These are phyloP conservation scores for Macrotis lagotis DNA, from an alignment of 2,113 vertebrate genomes.

Conservation along the genomic window DNA sequence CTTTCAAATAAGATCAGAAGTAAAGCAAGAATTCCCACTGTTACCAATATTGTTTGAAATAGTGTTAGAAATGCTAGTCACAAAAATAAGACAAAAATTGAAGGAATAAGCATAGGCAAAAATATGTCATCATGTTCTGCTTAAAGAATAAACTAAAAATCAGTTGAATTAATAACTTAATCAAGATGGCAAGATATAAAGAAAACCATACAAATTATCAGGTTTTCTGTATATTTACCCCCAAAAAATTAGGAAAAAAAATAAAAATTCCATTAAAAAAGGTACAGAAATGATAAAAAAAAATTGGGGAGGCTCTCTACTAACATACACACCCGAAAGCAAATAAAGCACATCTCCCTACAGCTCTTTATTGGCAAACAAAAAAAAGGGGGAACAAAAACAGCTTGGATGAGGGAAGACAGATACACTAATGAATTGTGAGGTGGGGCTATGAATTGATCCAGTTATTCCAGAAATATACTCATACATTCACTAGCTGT, in stretches of 20 bases:
- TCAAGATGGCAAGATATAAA: not conserved
- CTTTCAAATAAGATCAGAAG: not conserved
- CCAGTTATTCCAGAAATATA: too few relatives aligned
- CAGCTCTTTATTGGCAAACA: too few relatives aligned
- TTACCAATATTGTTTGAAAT: not conserved
- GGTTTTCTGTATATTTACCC: not conserved
- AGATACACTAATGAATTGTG: too few relatives aligned
- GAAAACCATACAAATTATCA: not conserved
- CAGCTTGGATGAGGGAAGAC: too few relatives aligned
- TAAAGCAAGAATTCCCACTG: not conserved
- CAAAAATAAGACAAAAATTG: not conserved
- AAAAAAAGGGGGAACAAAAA: too few relatives aligned
- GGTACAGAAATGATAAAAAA: not conserved
- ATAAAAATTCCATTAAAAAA: not conserved
- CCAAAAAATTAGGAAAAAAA: not conserved
- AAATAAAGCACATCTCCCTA: too few relatives aligned
- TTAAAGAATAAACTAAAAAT: not conserved
- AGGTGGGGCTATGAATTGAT: too few relatives aligned
- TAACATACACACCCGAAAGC: not conserved
- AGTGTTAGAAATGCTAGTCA: not conserved
- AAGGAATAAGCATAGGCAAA: not conserved
- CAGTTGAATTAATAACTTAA: not conserved
- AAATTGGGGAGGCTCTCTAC: not conserved
- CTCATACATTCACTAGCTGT: too few relatives aligned
- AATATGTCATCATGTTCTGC: not conserved